Percentiles rank a stretch among this genome's conserved stretches.
Evolutionary conservation across 2,797 vertebrate genomes (phyloP).

Genomic region (Cephalopachus bancanus): DNA sequence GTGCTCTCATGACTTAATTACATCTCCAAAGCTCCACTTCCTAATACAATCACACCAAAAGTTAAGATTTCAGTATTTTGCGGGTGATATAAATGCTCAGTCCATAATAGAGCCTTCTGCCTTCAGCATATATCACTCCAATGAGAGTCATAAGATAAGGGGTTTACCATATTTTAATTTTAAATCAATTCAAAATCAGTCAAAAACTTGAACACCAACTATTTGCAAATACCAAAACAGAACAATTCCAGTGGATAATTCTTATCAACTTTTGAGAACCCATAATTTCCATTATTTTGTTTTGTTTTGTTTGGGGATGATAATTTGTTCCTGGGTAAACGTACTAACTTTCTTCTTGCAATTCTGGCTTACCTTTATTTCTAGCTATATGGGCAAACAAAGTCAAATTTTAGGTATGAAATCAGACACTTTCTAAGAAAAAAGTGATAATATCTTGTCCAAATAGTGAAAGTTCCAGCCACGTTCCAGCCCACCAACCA

Average conservation of each 20-base stretch:
- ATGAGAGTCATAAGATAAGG: background rate
- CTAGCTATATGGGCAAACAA: conserved; percentile 37
- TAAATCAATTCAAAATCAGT: background rate
- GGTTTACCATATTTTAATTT: background rate
- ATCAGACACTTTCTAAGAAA: background rate
- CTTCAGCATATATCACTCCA: background rate
- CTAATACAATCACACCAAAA: background rate
- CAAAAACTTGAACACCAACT: background rate
- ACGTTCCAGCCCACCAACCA: background rate
- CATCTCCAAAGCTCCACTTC: background rate
- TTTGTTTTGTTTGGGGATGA: background rate
- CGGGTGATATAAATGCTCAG: background rate
- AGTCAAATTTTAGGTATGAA: conserved; percentile 49
- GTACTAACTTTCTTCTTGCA: background rate
- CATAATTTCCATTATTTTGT: background rate
- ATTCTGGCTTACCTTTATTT: background rate
- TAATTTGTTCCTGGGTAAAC: background rate
- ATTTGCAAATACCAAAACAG: conserved; percentile 33
- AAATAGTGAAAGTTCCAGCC: background rate
- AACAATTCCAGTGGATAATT: background rate
- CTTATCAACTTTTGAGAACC: background rate
- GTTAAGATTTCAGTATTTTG: background rate
- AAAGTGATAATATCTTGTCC: background rate
- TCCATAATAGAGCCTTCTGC: background rate
- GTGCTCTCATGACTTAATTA: background rate